These are phyloP conservation scores for Psix sp. DNA, from an alignment of 1,140 invertebrate species.

Conservation along the genomic window DNA sequence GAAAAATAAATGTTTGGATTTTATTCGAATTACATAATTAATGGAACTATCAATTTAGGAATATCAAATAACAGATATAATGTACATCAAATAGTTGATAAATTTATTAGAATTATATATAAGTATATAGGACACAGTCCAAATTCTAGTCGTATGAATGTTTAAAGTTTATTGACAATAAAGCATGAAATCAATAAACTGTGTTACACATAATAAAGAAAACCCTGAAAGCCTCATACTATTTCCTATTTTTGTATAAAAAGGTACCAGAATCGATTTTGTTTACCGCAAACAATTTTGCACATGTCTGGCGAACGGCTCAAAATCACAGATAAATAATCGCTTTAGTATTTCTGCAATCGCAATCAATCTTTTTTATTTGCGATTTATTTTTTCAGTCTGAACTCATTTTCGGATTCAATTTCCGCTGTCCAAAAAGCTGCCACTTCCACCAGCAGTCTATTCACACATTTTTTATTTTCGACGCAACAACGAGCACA, in stretches of 20 bases:
- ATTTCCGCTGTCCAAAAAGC: slow-evolving; percentile 43
- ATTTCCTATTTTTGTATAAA: not conserved
- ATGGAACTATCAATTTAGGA: no score
- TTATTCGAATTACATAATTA: no score
- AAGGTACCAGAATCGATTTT: not conserved
- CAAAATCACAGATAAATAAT: slow-evolving; percentile 5
- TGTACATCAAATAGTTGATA: no score
- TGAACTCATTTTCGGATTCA: slow-evolving; percentile 55
- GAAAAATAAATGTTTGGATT: no score
- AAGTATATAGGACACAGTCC: no score
- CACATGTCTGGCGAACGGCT: not conserved
- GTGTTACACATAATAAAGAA: no score
- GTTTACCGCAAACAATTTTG: not conserved
- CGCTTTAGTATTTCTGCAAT: slow-evolving; percentile 13
- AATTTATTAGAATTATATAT: no score
- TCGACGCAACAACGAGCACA: slow-evolving; percentile 29
- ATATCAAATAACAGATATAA: no score
- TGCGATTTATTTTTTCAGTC: slow-evolving; percentile 48
- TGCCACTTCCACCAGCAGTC: slow-evolving; percentile 33
- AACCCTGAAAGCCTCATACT: not conserved
- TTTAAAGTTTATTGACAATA: no score
- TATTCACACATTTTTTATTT: slow-evolving; percentile 36
- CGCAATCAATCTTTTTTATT: slow-evolving; percentile 47
- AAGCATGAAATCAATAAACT: no score
- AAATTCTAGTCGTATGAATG: no score